Evolutionary conservation across 1,140 invertebrate species (phyloP), one percentile per base, ranked within the genome.

Genomic region (Halyomorpha halys): DNA sequence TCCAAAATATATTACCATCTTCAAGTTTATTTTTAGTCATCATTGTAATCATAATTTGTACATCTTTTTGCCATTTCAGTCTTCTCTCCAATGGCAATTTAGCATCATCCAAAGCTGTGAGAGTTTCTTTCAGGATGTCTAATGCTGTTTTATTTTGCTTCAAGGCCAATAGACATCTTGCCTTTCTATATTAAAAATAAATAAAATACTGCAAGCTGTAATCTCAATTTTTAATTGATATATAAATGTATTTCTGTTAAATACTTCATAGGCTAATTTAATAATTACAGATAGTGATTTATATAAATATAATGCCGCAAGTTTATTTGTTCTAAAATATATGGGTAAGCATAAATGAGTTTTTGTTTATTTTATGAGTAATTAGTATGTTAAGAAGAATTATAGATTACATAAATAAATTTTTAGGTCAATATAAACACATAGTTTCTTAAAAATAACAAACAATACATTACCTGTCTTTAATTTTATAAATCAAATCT

Each of bases 401-500:
- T 18, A 6, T 39, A 1, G 34, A 39, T 6, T 13, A 39, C 1
- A 11, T 39, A 6, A 39, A 39, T 18, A 44, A 18, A 60, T 14
- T n/a, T 61, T n/a, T 13, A 11, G 4, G 59, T 39, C 11, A 34
- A 61, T 44, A n/a, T 39, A 34, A 44, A 39, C 3, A 15, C n/a
- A 39, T 11, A 39, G 30, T 44, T 61, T n/a, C n/a, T n/a, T n/a
- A n/a, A 18, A 1, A 9, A 15, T 9, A 18, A 34, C 14, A 39
- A 14, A 21, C 2, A 27, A 44, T 56, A 18, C 61, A 25, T 65
- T 77, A 83, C 67, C 90, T 79, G 67, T 91, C 87, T 59, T 83
- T 80, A 0, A 93, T 74, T 75, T 94, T 94, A 72, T 89, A 87
- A 1, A 79, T 73, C 16, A 91, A 73, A 60, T 88, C 81, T 63